Percentiles rank a stretch among this genome's conserved stretches.
These are phyloP conservation scores for Cyprinodon diabolis DNA, from an alignment of 2,797 vertebrate genomes.

Conservation along the genomic window DNA sequence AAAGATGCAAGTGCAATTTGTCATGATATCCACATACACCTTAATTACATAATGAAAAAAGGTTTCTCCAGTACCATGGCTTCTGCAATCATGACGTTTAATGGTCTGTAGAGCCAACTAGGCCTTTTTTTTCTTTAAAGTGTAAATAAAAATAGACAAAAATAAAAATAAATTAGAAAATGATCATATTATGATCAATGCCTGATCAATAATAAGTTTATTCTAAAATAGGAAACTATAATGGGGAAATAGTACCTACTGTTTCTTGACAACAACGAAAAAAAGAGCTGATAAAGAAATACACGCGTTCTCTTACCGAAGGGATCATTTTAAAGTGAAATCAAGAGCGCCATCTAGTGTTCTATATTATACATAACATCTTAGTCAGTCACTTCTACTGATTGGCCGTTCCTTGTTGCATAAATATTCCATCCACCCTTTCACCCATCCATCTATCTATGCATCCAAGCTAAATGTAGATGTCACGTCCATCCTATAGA, in stretches of 20 bases:
- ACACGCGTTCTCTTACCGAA: constrained; percentile 46
- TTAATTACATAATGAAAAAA: not conserved
- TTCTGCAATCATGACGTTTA: not conserved
- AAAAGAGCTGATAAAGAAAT: constrained; percentile 24
- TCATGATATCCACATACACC: not conserved
- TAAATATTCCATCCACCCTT: not conserved
- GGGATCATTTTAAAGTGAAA: constrained; percentile 14
- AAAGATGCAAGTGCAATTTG: not conserved
- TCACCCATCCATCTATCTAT: too few species aligned
- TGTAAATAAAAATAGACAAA: not conserved
- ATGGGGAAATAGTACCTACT: too few species aligned
- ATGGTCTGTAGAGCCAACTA: not conserved
- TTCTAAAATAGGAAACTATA: not conserved
- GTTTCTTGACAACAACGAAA: not conserved
- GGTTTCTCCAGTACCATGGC: not conserved
- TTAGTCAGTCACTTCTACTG: not conserved
- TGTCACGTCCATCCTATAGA: too few species aligned
- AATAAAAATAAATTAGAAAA: not conserved
- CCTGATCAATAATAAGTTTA: not conserved
- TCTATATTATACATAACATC: constrained; percentile 39
- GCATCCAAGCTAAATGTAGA: too few species aligned
- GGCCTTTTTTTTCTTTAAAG: not conserved
- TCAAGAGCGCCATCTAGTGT: constrained; percentile 59
- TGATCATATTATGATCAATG: not conserved
- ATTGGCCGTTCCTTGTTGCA: not conserved